phyloP scores from a whole-genome alignment of 2,888 invertebrate genomes.

The Ectobius pallidus region DNA sequence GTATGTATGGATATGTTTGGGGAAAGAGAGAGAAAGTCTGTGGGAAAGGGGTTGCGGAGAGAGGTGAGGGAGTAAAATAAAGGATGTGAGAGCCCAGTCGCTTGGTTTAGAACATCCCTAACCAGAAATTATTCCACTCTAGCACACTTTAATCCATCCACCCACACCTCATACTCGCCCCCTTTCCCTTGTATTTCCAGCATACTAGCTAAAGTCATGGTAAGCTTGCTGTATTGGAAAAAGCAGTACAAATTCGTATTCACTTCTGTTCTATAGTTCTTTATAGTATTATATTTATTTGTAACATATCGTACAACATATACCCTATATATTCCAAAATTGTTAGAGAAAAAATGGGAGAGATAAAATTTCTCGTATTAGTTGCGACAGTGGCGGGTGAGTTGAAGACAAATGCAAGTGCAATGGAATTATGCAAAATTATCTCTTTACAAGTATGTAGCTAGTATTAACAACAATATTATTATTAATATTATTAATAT shows the following conservation, averaged over 20 bases:
- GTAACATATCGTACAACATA: not conserved
- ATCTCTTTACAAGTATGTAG: too few species aligned
- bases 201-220: conserved; percentile 8
- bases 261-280: conserved; percentile 11
- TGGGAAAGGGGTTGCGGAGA: too few species aligned
- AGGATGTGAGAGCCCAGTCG: conserved; percentile 7
- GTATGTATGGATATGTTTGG: not conserved
- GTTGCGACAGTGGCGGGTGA: too few species aligned
- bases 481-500: too few species aligned
- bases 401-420: too few species aligned
- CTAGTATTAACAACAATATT: too few species aligned
- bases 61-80: conserved; percentile 13
- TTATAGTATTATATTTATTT: not conserved
- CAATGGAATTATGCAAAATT: too few species aligned
- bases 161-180: conserved; percentile 12
- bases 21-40: too few species aligned
- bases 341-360: too few species aligned
- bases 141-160: conserved; percentile 27
- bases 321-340: too few species aligned
- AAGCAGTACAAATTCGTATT: conserved; percentile 15
- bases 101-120: conserved; percentile 23
- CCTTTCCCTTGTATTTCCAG: not conserved
- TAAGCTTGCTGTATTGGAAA: conserved; percentile 7
- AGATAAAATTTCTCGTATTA: too few species aligned
- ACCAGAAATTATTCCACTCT: conserved; percentile 38